Base-by-base conservation (phyloP, 2,113 vertebrate species). In the Eudyptes chrysolophus region DNA sequence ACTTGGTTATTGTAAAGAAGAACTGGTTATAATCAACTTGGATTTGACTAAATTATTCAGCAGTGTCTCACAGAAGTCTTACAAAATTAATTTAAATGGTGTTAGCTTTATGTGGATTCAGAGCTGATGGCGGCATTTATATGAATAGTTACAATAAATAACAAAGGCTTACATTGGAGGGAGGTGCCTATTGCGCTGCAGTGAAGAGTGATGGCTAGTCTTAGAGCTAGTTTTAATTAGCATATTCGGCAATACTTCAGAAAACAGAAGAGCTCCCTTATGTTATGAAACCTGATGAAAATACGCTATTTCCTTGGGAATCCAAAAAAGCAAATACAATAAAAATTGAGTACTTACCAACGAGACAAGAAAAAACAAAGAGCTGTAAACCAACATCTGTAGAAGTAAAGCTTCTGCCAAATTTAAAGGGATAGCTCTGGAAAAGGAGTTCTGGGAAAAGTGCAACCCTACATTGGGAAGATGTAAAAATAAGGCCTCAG, bases 21-120 rank as follows among this genome's bases (percentile, higher is more conserved):
- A 85, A 61, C 24, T 82, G 11, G 62, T 90, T 89, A 60, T 60
- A 87, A 81, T 78, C 46, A 94, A 44, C 26, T 86, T 55, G n/a
- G 32, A 68, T 94, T 94, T 90, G 42, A 48, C 68, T 86, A 93
- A 90, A 70, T 84, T 94, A 87, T 93, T 96, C 84, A 95, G n/a
- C 46, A 75, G 25, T 38, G 17, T 88, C 76, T 93, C 21, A 62
- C 77, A 92, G n/a, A 91, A 89, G 36, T 93, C 87, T 94, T 70
- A 77, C 62, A 86, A 88, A 93, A 90, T 93, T 80, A 95, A 83
- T 93, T 90, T 92, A 70, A 93, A 55, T 64, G 30, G 48, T 21
- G 10, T 55, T 85, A 74, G 13, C 24, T 81, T 97, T 90, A 68
- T 48, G 38, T 55, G 51, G 51, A 81, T 80, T 94, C 76, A 89